phyloP scores from a whole-genome alignment of 2,797 vertebrate species.

The Poeciliopsis paucimaculata region DNA sequence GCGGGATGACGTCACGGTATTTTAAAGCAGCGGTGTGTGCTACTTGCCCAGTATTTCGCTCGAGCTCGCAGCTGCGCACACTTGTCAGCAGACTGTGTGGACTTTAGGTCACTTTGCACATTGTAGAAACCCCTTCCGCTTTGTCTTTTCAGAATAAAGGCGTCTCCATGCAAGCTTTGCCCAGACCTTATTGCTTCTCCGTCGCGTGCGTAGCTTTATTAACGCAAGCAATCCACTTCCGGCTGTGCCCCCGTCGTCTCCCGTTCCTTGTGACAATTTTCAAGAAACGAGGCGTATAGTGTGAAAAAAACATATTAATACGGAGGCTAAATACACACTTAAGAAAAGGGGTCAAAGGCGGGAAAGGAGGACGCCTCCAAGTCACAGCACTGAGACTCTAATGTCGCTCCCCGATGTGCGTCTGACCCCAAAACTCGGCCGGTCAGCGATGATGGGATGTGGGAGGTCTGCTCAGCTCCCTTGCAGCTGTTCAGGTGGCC shows the following conservation, averaged over 20 bases:
- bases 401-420: slow-evolving; percentile 37
- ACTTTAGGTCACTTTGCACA: rapidly evolving
- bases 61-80: slow-evolving; percentile 64
- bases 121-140: slow-evolving; percentile 14
- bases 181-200: background rate
- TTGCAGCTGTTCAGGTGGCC: slow-evolving; percentile 49
- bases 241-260: background rate
- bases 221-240: slow-evolving; percentile 16
- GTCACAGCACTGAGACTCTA: slow-evolving; percentile 26
- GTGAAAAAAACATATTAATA: slow-evolving; percentile 38
- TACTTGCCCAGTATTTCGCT: slow-evolving; percentile 16
- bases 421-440: slow-evolving; percentile 32
- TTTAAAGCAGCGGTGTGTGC: slow-evolving; percentile 33
- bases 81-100: slow-evolving; percentile 11
- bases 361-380: slow-evolving; percentile 35
- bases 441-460: slow-evolving; percentile 61
- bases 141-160: slow-evolving; percentile 51
- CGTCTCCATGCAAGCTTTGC: rapidly evolving
- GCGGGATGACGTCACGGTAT: slow-evolving; percentile 56
- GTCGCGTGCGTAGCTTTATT: slow-evolving; percentile 20
- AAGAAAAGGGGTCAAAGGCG: slow-evolving; percentile 38
- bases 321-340: slow-evolving; percentile 30
- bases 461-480: slow-evolving; percentile 40
- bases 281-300: slow-evolving; percentile 33
- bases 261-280: background rate